phyloP scores from a whole-genome alignment of 2,113 vertebrate species.

The Takifugu bimaculatus region DNA sequence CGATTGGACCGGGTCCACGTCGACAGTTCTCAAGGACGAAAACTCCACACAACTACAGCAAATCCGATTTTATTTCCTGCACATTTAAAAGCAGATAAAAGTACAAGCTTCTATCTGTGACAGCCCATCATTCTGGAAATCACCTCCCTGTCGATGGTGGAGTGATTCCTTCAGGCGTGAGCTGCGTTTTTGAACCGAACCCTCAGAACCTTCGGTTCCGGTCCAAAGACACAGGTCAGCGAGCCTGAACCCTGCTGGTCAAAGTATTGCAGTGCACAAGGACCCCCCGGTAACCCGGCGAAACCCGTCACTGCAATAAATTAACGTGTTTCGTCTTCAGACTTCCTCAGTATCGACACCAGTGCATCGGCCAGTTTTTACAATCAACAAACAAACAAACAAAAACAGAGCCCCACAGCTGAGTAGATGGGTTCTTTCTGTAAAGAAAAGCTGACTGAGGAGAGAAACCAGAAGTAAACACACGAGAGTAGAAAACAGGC shows the following conservation, averaged over 20 bases:
- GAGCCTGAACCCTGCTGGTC: slow-evolving; percentile 40
- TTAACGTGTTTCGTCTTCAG: slow-evolving; percentile 30
- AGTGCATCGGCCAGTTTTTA: slow-evolving; percentile 46
- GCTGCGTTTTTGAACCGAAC: not conserved
- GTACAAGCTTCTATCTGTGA: slow-evolving; percentile 8
- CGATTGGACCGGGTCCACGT: not conserved
- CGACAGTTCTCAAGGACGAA: not conserved
- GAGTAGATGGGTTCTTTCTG: not conserved
- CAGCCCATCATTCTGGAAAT: not conserved
- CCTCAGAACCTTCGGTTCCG: not conserved
- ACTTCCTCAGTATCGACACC: slow-evolving; percentile 48
- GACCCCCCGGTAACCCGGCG: not conserved
- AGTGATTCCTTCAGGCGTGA: not conserved
- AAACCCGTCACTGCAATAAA: slow-evolving; percentile 39
- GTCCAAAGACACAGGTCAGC: not conserved
- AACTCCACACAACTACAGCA: slow-evolving; percentile 18
- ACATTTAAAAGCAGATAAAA: slow-evolving; percentile 58
- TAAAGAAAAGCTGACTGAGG: not conserved
- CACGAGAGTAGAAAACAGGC: slow-evolving; percentile 14
- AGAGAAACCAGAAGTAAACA: slow-evolving; percentile 1
- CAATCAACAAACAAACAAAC: slow-evolving; percentile 4
- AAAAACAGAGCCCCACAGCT: not conserved
- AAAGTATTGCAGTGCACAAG: slow-evolving; percentile 25
- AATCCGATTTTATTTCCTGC: slow-evolving; percentile 58
- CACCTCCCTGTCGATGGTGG: not conserved